Conservation (phyloP, 30 jellyfish, hydroid and myxozoan species). For the Turritopsis dohrnii region DNA sequence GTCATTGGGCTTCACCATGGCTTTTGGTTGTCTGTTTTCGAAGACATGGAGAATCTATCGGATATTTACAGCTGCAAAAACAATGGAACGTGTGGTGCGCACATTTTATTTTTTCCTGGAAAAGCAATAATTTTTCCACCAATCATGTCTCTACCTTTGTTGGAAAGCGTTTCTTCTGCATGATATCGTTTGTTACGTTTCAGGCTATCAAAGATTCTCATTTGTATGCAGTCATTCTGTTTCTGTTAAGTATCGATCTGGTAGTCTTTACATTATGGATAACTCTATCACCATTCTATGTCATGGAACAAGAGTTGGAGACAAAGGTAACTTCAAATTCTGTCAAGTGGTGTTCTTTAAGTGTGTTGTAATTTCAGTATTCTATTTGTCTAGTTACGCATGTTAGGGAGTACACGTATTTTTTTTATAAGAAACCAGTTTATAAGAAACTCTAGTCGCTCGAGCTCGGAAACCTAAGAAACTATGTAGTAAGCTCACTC, state of each 20-base stretch:
- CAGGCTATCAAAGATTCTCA: conserved; percentile 77
- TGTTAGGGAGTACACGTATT: too few species aligned
- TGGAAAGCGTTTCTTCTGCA: too few species aligned
- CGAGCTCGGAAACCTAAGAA: too few species aligned
- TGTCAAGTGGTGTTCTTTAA: too few species aligned
- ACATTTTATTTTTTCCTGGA: background rate
- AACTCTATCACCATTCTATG: conserved; percentile 48
- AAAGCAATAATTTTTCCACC: too few species aligned
- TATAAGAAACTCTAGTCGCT: too few species aligned
- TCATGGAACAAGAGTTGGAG: conserved; percentile 36
- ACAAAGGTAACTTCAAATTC: conserved; percentile 22
- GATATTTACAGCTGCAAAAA: conserved; percentile 32
- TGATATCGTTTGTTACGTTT: too few species aligned
- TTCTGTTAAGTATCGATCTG: conserved; percentile 50
- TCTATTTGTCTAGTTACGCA: too few species aligned
- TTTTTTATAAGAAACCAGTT: too few species aligned
- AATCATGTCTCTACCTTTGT: too few species aligned
- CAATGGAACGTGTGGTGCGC: background rate
- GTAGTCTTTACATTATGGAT: conserved; percentile 40
- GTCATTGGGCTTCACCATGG: conserved; percentile 63
- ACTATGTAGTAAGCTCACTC: too few species aligned
- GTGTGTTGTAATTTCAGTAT: too few species aligned
- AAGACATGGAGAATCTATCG: conserved; percentile 81
- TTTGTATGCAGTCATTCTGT: conserved; percentile 50
- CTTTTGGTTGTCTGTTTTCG: conserved; percentile 71